These are phyloP conservation scores for Matsumurasca onukii DNA, from an alignment of 1,140 invertebrate genomes.

Conservation along the genomic window DNA sequence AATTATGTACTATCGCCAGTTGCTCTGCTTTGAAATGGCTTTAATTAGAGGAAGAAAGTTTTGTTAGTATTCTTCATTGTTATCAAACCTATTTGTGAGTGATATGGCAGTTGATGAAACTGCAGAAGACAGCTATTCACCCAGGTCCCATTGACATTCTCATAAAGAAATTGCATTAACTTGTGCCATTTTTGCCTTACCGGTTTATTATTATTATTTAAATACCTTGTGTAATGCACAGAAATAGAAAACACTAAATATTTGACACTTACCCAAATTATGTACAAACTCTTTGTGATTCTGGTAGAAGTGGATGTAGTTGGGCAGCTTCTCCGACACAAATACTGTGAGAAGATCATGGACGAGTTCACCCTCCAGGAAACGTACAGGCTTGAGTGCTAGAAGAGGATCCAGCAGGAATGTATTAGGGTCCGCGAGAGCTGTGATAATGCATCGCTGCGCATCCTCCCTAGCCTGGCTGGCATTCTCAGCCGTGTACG, in stretches of 20 bases:
- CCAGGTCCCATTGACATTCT: too few relatives aligned
- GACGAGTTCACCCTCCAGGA: conserved; percentile 93
- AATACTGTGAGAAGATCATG: conserved; percentile 95
- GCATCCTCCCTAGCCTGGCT: conserved; percentile 95
- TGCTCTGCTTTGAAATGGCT: too few relatives aligned
- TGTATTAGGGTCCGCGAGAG: conserved; percentile 91
- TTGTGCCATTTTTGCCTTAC: too few relatives aligned
- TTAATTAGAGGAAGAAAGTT: too few relatives aligned
- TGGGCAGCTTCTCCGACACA: conserved; percentile 88
- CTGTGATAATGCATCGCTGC: conserved; percentile 93
- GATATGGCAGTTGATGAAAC: too few relatives aligned
- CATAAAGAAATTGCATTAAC: too few relatives aligned
- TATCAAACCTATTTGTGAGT: too few relatives aligned
- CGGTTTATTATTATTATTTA: too few relatives aligned
- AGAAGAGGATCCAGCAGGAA: conserved; percentile 93
- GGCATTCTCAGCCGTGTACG: conserved; percentile 95
- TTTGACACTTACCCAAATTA: conserved; percentile 67
- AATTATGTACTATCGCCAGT: too few relatives aligned
- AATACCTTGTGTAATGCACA: too few relatives aligned
- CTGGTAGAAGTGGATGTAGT: conserved; percentile 90
- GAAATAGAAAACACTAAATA: not conserved
- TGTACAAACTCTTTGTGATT: conserved; percentile 92
- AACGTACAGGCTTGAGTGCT: conserved; percentile 90
- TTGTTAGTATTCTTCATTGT: too few relatives aligned
- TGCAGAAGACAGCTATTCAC: too few relatives aligned